phyloP scores from a whole-genome alignment of 2,888 invertebrate genomes.

The Amblyjoppa proteus region DNA sequence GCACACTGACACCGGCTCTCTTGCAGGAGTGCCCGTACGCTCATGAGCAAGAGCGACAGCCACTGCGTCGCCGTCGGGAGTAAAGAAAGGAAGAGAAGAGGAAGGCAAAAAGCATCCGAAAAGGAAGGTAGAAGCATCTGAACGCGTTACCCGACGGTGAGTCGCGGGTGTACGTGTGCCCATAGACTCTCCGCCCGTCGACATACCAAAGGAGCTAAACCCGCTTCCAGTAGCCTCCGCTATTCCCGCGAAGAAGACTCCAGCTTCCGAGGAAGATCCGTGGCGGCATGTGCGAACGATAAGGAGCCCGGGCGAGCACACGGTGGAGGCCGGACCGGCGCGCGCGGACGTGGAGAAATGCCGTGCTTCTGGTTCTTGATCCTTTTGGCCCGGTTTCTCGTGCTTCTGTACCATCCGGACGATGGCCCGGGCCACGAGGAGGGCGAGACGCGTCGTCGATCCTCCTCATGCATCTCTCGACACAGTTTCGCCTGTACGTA shows the following conservation, averaged over 20 bases:
- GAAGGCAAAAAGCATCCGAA: neutral
- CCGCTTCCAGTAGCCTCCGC: slow-evolving; percentile 46
- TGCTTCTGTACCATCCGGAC: slow-evolving; percentile 50
- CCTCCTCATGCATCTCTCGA: slow-evolving; percentile 24
- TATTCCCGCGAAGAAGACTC: slow-evolving; percentile 42
- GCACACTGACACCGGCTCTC: slow-evolving; percentile 19
- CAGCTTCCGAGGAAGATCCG: slow-evolving; percentile 59
- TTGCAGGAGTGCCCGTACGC: neutral
- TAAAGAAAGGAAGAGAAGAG: neutral
- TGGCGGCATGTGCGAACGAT: slow-evolving; percentile 70
- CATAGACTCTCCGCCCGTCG: neutral
- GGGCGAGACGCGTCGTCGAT: slow-evolving; percentile 30
- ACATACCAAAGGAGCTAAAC: slow-evolving; percentile 37
- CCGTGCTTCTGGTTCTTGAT: slow-evolving; percentile 63
- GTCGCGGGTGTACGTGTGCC: slow-evolving; percentile 1
- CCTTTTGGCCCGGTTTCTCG: slow-evolving; percentile 46
- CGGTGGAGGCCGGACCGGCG: neutral
- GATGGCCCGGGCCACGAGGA: slow-evolving; percentile 33
- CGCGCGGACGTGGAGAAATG: slow-evolving; percentile 70
- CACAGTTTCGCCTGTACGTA: slow-evolving; percentile 36
- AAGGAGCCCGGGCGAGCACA: slow-evolving; percentile 54
- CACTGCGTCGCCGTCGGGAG: neutral
- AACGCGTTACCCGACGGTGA: slow-evolving; percentile 10
- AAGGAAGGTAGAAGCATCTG: neutral
- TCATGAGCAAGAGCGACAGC: slow-evolving; percentile 6